Evolutionary conservation across 1,140 invertebrate genomes (phyloP).

Genomic region (Drosophila pallidifrons): DNA sequence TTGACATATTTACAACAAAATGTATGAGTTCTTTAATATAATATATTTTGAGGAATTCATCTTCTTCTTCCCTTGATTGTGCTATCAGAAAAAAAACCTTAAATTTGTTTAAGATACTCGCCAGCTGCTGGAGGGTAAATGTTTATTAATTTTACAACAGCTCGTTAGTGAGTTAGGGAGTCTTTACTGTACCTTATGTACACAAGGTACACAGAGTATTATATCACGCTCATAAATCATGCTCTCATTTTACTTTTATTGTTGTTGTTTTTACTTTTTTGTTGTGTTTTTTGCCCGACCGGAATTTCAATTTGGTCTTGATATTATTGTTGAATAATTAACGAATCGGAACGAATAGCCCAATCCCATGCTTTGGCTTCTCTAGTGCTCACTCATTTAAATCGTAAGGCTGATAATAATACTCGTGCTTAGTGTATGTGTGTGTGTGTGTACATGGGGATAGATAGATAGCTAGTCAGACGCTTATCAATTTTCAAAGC

Average conservation of each 20-base stretch:
- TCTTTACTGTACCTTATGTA: conserved; percentile 3
- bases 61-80: too few relatives aligned
- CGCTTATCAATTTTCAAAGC: conserved; percentile 43
- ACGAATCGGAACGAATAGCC: conserved; percentile 48
- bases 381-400: conserved; percentile 18
- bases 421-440: neutral
- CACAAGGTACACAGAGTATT: conserved; percentile 2
- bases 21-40: too few relatives aligned
- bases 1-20: too few relatives aligned
- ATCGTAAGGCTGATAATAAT: conserved; percentile 31
- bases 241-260: conserved; percentile 17
- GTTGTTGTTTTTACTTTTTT: neutral
- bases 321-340: conserved; percentile 52
- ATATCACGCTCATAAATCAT: conserved; percentile 34
- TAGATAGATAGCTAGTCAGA: neutral
- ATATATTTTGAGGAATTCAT: too few relatives aligned
- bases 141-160: neutral
- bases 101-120: neutral
- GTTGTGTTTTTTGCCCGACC: conserved; percentile 14
- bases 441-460: neutral
- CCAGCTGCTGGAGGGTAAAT: neutral
- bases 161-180: neutral
- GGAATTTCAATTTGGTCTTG: conserved; percentile 36
- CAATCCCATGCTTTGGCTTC: conserved; percentile 5
- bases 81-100: too few relatives aligned